These are phyloP conservation scores for Hymenopus coronatus DNA, from an alignment of 2,888 invertebrate species.

Conservation along the genomic window DNA sequence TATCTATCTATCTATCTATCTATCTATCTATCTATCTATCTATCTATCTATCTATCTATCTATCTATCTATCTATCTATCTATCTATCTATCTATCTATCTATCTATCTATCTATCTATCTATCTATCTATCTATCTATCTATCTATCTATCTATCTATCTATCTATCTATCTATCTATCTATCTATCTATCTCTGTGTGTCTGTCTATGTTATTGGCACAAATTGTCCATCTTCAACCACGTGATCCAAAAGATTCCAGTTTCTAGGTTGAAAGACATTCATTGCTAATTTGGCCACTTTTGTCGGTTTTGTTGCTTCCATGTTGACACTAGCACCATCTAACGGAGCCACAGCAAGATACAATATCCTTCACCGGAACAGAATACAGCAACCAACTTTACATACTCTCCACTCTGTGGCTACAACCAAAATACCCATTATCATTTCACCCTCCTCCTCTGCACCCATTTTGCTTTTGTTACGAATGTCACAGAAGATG, in stretches of 20 bases:
- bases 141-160: background rate
- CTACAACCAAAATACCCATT: constrained; percentile 6
- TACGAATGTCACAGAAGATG: constrained; percentile 7
- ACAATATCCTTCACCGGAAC: background rate
- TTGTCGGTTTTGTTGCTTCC: background rate
- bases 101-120: background rate
- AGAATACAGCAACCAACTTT: background rate
- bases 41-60: background rate
- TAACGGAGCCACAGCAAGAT: background rate
- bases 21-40: background rate
- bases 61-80: background rate
- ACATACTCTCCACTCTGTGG: background rate
- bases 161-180: background rate
- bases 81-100: background rate
- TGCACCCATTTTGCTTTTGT: background rate
- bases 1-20: background rate
- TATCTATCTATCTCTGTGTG: background rate
- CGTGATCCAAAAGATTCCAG: no score
- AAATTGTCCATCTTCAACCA: no score
- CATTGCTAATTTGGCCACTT: background rate
- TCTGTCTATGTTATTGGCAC: background rate
- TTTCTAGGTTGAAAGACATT: background rate
- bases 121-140: background rate
- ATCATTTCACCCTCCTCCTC: background rate
- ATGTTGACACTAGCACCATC: background rate